A percentile compares a stretch with the other conserved stretches of the same genome.
Evolutionary conservation across 2,797 vertebrate species (phyloP).

Genomic region (Phalanger gymnotis): DNA sequence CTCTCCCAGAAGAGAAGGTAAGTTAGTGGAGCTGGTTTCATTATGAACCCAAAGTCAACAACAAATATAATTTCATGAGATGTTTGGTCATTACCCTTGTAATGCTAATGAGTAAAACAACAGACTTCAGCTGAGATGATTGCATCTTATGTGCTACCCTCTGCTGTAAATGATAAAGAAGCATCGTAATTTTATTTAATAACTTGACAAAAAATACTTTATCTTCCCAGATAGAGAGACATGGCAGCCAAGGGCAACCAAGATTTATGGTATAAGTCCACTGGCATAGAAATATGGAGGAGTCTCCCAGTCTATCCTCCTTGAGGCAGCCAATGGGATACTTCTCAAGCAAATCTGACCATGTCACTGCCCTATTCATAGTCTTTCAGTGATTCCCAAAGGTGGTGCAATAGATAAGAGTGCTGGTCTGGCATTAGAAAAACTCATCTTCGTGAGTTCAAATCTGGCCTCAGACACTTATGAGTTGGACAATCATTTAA

Average conservation of each 20-base stretch:
- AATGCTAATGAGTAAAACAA: not conserved
- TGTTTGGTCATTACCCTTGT: not conserved
- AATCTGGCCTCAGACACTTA: not conserved
- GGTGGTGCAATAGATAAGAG: not conserved
- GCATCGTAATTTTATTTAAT: not conserved
- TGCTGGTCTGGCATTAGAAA: not conserved
- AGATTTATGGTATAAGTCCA: not conserved
- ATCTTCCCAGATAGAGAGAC: not conserved
- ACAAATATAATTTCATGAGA: not conserved
- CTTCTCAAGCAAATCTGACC: not conserved
- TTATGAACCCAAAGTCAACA: not conserved
- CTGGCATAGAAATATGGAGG: not conserved
- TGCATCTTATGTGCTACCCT: not conserved
- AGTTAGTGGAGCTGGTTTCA: not conserved
- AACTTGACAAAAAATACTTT: not conserved
- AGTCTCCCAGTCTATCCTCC: not conserved
- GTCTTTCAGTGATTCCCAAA: not conserved
- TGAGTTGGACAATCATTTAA: not conserved
- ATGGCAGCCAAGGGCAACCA: not conserved
- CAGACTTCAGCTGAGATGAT: not conserved
- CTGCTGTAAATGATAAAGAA: not conserved
- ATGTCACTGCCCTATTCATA: not conserved
- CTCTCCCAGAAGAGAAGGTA: not conserved
- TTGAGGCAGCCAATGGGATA: not conserved
- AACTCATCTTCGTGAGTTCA: not conserved